Evolutionary conservation across 2,888 invertebrate species (phyloP).

Genomic region (Norana najaformis): DNA sequence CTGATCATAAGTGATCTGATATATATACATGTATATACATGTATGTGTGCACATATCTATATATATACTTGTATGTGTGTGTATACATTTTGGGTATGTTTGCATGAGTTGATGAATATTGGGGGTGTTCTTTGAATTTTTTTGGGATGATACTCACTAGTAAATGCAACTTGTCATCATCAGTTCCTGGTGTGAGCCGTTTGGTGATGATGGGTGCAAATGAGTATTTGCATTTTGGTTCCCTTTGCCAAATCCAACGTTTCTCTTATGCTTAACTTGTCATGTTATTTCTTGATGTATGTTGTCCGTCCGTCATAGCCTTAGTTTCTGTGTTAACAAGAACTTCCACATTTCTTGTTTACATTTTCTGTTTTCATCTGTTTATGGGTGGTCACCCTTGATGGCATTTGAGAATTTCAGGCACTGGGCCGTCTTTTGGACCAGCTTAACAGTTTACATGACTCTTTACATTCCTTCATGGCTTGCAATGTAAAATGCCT

Average conservation of each 20-base stretch:
- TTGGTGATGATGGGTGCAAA: background rate
- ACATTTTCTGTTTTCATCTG: background rate
- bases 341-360: background rate
- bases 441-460: background rate
- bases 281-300: no score
- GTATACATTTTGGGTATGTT: background rate
- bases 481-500: no score
- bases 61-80: no score
- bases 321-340: no score
- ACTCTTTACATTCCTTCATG: no score
- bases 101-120: background rate
- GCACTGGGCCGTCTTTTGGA: background rate
- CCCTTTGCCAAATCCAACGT: no score
- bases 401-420: background rate
- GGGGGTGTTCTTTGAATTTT: background rate
- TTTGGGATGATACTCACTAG: background rate
- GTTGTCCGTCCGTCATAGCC: no score
- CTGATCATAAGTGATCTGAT: no score
- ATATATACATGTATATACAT: no score
- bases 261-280: no score
- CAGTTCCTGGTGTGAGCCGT: background rate
- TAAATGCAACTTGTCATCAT: background rate
- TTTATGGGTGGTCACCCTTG: background rate
- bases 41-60: no score
- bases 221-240: no score